Evolutionary conservation across 2,797 vertebrate genomes (phyloP).

Genomic region (Lepidocolaptes lacrymiger): DNA sequence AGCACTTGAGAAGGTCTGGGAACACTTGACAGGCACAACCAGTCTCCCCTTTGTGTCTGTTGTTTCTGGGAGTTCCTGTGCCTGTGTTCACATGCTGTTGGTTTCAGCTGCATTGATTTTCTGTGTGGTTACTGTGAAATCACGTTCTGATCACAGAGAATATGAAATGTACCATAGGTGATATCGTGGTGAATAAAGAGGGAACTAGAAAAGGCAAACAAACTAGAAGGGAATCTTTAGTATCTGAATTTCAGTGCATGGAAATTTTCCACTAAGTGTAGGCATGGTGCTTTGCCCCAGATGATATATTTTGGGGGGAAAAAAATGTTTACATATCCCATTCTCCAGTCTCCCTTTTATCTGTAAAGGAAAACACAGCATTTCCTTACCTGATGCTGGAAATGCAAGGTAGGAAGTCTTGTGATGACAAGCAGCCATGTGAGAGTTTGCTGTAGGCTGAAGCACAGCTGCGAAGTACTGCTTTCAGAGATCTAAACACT

Average conservation of each 20-base stretch:
- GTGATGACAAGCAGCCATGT: not conserved
- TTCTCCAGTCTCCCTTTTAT: not conserved
- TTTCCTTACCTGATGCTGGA: not conserved
- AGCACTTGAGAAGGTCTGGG: not conserved
- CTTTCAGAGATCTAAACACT: not conserved
- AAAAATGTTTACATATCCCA: not conserved
- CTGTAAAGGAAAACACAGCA: not conserved
- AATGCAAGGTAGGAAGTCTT: not conserved
- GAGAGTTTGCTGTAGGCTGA: not conserved
- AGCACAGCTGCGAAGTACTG: not conserved
- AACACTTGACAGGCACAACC: not conserved
- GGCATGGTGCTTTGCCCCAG: not conserved
- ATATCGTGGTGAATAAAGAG: not conserved
- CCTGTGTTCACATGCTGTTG: not conserved
- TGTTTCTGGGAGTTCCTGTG: not conserved
- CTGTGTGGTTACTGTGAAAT: not conserved
- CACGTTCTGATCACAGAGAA: not conserved
- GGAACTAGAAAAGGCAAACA: not conserved
- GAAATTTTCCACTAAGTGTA: not conserved
- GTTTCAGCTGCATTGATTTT: not conserved
- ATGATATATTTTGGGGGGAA: fast-evolving
- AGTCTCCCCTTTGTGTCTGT: not conserved
- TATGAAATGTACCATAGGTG: fast-evolving
- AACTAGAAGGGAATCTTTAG: not conserved
- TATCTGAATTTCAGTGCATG: not conserved